Base-by-base conservation (phyloP, 2,797 vertebrate genomes). In the Darevskia mixta region DNA sequence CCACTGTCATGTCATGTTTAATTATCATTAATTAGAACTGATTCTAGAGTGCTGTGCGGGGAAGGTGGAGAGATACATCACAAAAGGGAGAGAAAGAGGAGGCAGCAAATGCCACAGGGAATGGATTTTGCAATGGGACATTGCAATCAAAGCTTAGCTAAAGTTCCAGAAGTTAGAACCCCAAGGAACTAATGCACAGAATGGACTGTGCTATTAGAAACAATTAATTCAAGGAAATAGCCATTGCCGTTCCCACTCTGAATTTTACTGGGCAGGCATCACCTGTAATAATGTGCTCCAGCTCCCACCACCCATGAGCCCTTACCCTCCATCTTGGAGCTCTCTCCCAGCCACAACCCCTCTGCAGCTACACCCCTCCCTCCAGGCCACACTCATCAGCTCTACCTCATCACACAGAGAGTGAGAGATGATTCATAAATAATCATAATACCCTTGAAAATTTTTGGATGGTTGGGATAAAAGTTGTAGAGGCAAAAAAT, bases 11-110 rank as follows among this genome's bases (percentile, higher is more conserved):
- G 61, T 85, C 58, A 66, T 77, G 29, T 77, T 77, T 66, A 85
- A 85, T 66, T 45, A 61, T 64, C 8, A 61, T n/a, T 77, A 35
- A 86, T 86, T 86, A 86, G 49, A 49, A 18, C 29, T 78, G 41
- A 79, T 35, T 79, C n/a, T 49, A 76, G 35, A 73, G 69, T 10
- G n/a, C 69, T 73, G 35, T 84, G 67, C 32, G 5, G 32, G n/a
- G n/a, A 32, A 86, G 20, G 7, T 67, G 27, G 41, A 32, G 41
- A 69, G 75, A 32, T 41, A 35, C 27, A 6, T 45, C 38, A 8
- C 41, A 67, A 86, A 86, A 86, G 29, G 20, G 38, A 67, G 41
- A 32, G 23, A 49, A 78, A 86, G 64, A 45, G 20, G 20, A 78
- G 27, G 27, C 41, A 85, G 17, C 1, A 15, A 8, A 23, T 79